phyloP scores from a whole-genome alignment of 2,888 invertebrate species.

The Steinernema carpocapsae region DNA sequence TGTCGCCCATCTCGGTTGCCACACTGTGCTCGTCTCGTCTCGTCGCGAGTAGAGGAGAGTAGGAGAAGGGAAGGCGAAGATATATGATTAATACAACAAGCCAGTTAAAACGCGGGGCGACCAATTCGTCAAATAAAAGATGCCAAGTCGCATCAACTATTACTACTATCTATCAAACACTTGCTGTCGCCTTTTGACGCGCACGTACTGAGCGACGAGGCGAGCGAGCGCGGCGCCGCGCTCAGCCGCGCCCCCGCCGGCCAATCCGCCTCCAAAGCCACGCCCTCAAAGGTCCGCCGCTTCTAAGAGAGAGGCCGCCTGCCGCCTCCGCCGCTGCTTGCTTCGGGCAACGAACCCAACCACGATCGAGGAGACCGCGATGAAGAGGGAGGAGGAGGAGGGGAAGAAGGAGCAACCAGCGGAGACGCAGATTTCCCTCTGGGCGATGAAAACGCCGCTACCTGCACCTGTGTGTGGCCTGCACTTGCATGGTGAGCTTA shows the following conservation, averaged over 20 bases:
- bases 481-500: no score
- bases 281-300: not conserved
- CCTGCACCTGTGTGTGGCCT: no score
- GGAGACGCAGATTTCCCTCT: no score
- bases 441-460: no score
- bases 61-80: not conserved
- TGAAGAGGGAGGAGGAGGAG: not conserved
- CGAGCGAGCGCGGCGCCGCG: slow-evolving; percentile 28
- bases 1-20: not conserved
- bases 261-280: slow-evolving; percentile 23
- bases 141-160: slow-evolving; percentile 35
- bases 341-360: not conserved
- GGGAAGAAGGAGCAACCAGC: not conserved
- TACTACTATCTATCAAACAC: slow-evolving; percentile 35
- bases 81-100: slow-evolving; percentile 35
- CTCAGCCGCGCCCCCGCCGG: slow-evolving; percentile 33
- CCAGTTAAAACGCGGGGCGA: slow-evolving; percentile 35
- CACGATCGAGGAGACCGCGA: not conserved
- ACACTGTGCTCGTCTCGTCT: not conserved
- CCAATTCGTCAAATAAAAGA: slow-evolving; percentile 35
- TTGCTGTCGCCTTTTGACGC: slow-evolving; percentile 35
- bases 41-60: not conserved
- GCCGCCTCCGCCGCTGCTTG: not conserved
- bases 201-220: slow-evolving; percentile 34
- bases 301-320: not conserved